Evolutionary conservation across 2,797 vertebrate genomes (phyloP).

Genomic region (Cyclopterus lumpus): DNA sequence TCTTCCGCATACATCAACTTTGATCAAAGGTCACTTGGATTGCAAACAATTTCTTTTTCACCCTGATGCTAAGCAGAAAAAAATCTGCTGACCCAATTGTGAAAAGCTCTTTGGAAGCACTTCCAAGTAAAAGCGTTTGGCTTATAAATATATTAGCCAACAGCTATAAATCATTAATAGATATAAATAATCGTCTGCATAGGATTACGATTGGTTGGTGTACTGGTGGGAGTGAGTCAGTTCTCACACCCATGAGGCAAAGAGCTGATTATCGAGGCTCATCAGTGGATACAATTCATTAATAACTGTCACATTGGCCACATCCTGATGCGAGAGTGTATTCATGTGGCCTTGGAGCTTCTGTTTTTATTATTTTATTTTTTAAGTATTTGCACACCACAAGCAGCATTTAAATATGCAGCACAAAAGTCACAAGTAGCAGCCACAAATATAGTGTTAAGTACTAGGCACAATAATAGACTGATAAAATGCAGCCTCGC

Average conservation of each 20-base stretch:
- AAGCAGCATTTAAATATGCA: constrained; percentile 75
- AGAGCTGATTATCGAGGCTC: constrained; percentile 39
- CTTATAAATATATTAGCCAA: constrained; percentile 45
- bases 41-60: constrained; percentile 55
- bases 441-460: constrained; percentile 70
- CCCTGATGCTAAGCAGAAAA: constrained; percentile 45
- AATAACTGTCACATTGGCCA: constrained; percentile 26
- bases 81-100: constrained; percentile 26
- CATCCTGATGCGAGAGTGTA: constrained; percentile 45
- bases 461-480: constrained; percentile 74
- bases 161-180: constrained; percentile 42
- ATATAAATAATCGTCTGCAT: constrained; percentile 76
- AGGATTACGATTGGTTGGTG: constrained; percentile 63
- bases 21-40: constrained; percentile 80
- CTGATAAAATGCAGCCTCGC: constrained; percentile 68
- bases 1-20: constrained; percentile 51
- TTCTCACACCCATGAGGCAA: constrained; percentile 24
- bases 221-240: constrained; percentile 42
- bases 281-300: constrained; percentile 37
- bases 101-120: constrained; percentile 44
- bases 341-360: constrained; percentile 32
- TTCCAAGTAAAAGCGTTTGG: constrained; percentile 38
- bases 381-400: constrained; percentile 54
- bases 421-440: constrained; percentile 71
- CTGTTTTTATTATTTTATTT: not conserved